Conservation (phyloP, 2,888 invertebrate species). For the Frankliniella fusca region DNA sequence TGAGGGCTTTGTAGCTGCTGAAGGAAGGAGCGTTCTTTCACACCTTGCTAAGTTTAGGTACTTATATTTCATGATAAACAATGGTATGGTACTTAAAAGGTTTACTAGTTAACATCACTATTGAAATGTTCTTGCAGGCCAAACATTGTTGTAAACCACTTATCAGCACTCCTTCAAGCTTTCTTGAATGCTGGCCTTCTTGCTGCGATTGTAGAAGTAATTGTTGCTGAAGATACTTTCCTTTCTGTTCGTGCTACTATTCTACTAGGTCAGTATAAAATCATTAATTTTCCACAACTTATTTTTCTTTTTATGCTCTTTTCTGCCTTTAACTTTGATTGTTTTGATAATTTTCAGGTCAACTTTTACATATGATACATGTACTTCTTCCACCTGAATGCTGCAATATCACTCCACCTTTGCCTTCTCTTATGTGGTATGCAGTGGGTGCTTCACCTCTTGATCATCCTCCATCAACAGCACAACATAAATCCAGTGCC, state of each 20-base stretch:
- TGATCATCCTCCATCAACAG: neutral
- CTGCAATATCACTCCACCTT: conserved; percentile 73
- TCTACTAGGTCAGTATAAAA: conserved; percentile 59
- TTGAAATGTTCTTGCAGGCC: conserved; percentile 56
- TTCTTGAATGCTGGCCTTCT: conserved; percentile 82
- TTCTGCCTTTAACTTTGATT: conserved; percentile 27
- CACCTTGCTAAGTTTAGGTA: conserved; percentile 68
- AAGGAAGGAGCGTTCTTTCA: conserved; percentile 80
- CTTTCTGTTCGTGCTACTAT: conserved; percentile 89
- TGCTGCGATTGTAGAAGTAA: conserved; percentile 86
- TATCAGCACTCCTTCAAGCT: conserved; percentile 80
- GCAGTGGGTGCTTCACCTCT: conserved; percentile 45
- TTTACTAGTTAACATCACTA: neutral
- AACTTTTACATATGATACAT: conserved; percentile 82
- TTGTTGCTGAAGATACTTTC: conserved; percentile 81
- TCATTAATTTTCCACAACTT: neutral
- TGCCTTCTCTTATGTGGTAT: conserved; percentile 76
- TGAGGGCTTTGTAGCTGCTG: conserved; percentile 93
- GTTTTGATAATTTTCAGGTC: conserved; percentile 53
- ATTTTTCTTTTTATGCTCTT: neutral
- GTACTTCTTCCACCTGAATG: conserved; percentile 81
- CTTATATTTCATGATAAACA: conserved; percentile 15
- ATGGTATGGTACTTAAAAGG: neutral
- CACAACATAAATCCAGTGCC: neutral
- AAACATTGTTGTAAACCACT: conserved; percentile 86